Conservation (phyloP, 2,797 vertebrate species). For the Oreortyx pictus region DNA sequence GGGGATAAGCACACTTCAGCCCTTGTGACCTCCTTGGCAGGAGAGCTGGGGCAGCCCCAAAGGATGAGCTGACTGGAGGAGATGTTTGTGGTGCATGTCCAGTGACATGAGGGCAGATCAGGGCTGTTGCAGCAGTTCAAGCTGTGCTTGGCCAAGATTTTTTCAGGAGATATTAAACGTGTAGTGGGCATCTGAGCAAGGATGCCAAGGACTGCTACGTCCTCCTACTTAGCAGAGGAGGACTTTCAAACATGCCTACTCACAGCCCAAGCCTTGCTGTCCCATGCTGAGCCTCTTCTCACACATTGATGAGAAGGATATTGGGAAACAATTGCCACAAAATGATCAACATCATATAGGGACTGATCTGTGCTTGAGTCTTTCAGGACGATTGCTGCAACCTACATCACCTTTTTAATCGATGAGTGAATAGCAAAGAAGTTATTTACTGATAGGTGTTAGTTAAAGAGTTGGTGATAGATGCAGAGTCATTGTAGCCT, state of each 20-base stretch:
- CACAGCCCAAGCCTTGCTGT: neutral
- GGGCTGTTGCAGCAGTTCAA: neutral
- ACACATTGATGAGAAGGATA: neutral
- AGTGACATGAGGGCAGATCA: neutral
- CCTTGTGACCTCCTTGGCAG: neutral
- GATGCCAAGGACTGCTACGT: neutral
- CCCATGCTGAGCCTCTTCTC: neutral
- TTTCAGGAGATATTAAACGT: neutral
- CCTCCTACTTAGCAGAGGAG: neutral
- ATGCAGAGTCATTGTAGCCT: neutral
- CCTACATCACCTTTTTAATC: slow-evolving; percentile 14
- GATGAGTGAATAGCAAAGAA: slow-evolving; percentile 19
- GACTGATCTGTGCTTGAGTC: neutral
- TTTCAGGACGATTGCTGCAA: slow-evolving; percentile 1
- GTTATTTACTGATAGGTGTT: slow-evolving; percentile 27
- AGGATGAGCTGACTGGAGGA: neutral
- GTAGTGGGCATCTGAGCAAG: neutral
- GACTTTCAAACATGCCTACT: rapidly evolving
- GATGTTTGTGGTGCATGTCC: rapidly evolving
- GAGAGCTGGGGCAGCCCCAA: neutral
- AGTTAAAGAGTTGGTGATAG: slow-evolving; percentile 42
- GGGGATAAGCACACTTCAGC: neutral
- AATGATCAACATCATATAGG: neutral
- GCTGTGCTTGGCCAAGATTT: neutral
- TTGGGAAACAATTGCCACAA: neutral